Evolutionary conservation across 2,797 vertebrate species (phyloP).

Genomic region (Trematomus bernacchii): DNA sequence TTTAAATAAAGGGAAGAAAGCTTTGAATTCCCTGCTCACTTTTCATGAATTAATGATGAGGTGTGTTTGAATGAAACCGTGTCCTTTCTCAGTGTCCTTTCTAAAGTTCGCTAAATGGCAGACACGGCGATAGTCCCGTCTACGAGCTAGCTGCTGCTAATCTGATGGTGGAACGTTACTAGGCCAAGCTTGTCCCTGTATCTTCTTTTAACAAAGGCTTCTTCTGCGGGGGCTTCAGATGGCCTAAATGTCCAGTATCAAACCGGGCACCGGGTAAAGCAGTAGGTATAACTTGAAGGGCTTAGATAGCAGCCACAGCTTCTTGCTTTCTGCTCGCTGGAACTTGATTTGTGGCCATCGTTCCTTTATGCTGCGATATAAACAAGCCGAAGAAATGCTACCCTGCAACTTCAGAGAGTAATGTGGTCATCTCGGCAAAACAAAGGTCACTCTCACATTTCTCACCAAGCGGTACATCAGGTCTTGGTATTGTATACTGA

Average conservation of each 20-base stretch:
- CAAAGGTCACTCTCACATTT: constrained; percentile 49
- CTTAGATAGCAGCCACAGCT: background rate
- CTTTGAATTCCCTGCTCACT: constrained; percentile 69
- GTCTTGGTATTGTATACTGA: background rate
- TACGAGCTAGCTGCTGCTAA: constrained; percentile 58
- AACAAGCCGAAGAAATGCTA: constrained; percentile 17
- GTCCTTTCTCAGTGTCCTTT: constrained; percentile 78
- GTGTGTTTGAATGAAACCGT: constrained; percentile 67
- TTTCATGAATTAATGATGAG: constrained; percentile 81
- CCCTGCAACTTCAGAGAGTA: constrained; percentile 5
- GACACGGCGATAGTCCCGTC: constrained; percentile 39
- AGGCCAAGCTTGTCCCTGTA: constrained; percentile 26
- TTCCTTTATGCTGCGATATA: constrained; percentile 12
- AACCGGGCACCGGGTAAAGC: background rate
- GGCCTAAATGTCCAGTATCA: constrained; percentile 42
- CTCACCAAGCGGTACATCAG: constrained; percentile 16
- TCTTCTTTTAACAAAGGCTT: constrained; percentile 30
- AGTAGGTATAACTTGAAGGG: background rate
- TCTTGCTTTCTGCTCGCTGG: background rate
- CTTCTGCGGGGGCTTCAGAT: constrained; percentile 11
- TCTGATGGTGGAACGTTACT: constrained; percentile 56
- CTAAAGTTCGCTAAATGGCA: constrained; percentile 78
- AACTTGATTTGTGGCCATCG: constrained; percentile 7
- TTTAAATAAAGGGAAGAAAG: constrained; percentile 59
- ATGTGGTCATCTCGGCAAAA: constrained; percentile 28